These are phyloP conservation scores for Zosterops japonicus DNA, from an alignment of 2,113 vertebrate genomes.

Conservation along the genomic window DNA sequence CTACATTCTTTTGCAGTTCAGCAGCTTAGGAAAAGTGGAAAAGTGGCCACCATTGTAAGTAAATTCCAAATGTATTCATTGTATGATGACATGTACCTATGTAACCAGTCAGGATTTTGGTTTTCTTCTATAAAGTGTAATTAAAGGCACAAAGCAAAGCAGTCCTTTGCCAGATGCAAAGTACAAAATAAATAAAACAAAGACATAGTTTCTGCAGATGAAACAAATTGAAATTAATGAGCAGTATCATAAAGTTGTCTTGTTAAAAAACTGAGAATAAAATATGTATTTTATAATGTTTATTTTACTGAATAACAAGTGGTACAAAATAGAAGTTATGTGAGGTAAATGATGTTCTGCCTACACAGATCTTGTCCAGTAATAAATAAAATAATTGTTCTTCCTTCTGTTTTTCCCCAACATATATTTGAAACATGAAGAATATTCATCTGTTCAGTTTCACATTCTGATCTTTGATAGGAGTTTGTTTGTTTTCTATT, in stretches of 20 bases:
- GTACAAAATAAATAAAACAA: not conserved
- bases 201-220: not conserved
- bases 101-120: not conserved
- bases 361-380: not conserved
- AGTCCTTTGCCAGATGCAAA: not conserved
- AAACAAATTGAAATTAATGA: not conserved
- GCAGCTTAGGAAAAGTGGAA: constrained; percentile 95
- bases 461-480: not conserved
- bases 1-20: constrained; percentile 92
- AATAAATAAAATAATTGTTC: not conserved
- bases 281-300: not conserved
- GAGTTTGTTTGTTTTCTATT: not conserved
- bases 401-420: not conserved
- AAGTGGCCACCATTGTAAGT: constrained; percentile 95
- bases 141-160: not conserved
- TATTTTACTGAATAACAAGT: not conserved
- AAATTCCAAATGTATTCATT: not conserved
- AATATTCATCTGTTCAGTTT: not conserved
- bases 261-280: not conserved
- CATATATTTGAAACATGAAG: not conserved
- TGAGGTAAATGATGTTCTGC: not conserved
- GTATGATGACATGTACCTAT: not conserved
- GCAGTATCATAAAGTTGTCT: not conserved
- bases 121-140: not conserved
- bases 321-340: accelerated